These are phyloP conservation scores for Trematomus loennbergii DNA, from an alignment of 2,113 vertebrate genomes.

Conservation along the genomic window DNA sequence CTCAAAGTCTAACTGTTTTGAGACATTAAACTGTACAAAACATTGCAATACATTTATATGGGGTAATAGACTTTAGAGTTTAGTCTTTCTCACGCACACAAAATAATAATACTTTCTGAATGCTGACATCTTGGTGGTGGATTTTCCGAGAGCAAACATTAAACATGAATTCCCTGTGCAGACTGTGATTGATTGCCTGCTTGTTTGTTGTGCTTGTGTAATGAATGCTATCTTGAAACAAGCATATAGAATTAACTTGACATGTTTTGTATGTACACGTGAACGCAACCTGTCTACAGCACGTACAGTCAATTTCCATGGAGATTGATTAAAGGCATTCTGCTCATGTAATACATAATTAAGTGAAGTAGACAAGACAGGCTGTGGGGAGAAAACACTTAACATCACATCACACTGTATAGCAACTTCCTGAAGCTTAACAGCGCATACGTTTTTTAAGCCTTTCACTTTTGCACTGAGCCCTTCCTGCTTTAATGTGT, in stretches of 20 bases:
- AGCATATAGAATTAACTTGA: not conserved
- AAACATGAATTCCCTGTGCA: not conserved
- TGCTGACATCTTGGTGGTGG: not conserved
- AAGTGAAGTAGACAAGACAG: not conserved
- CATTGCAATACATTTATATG: not conserved
- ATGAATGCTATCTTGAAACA: not conserved
- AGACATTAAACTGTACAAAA: too few species aligned
- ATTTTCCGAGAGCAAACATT: not conserved
- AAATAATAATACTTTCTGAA: not conserved
- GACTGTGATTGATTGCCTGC: not conserved
- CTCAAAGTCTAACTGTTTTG: too few species aligned
- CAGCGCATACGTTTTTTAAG: not conserved
- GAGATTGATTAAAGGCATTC: constrained; percentile 2
- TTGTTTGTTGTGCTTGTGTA: not conserved
- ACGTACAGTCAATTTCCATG: not conserved
- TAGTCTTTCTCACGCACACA: not conserved
- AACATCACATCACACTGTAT: constrained; percentile 16
- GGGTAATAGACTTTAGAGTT: not conserved
- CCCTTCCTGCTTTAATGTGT: not conserved
- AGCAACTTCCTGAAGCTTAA: not conserved
- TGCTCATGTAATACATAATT: not conserved
- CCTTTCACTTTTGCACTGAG: not conserved
- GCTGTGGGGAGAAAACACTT: not conserved
- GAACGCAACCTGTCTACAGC: not conserved
- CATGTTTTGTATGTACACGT: not conserved